Conservation (phyloP, 2,888 invertebrate species). For the Tolmerus cingulatus region DNA sequence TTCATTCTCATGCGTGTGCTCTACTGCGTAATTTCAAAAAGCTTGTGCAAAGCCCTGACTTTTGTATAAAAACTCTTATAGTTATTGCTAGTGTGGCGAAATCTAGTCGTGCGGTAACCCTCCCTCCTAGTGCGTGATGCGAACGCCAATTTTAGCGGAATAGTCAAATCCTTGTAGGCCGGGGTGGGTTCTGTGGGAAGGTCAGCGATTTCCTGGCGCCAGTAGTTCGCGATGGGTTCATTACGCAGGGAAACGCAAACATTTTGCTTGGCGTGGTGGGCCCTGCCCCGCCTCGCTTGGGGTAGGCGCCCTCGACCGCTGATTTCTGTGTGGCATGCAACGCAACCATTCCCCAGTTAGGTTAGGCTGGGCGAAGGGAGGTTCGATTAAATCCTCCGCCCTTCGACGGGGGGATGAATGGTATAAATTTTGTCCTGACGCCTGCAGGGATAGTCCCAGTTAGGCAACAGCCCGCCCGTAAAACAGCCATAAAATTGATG, state of each 20-base stretch:
- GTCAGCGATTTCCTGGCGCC: conserved; percentile 35
- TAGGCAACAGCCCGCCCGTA: neutral
- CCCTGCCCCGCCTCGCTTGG: conserved; percentile 2
- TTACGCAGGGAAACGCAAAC: conserved; percentile 26
- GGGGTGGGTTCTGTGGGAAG: conserved; percentile 1
- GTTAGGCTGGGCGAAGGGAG: conserved; percentile 12
- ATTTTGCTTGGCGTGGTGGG: neutral
- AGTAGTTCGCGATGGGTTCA: neutral
- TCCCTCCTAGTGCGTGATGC: neutral
- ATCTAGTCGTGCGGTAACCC: neutral
- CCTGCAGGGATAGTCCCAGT: neutral
- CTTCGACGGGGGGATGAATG: neutral
- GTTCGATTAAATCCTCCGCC: neutral
- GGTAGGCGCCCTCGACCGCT: conserved; percentile 32
- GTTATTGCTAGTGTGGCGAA: neutral
- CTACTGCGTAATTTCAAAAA: neutral
- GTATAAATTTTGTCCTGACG: neutral
- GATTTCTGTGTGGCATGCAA: conserved; percentile 37
- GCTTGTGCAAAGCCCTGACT: neutral
- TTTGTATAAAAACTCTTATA: neutral
- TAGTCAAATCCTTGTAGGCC: neutral
- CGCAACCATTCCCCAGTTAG: conserved; percentile 13
- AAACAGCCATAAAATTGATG: conserved; percentile 19
- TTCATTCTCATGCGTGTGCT: neutral
- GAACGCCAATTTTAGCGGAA: conserved; percentile 11